Evolutionary conservation across 1,140 invertebrate species (phyloP), one percentile per base, ranked within the genome.

Genomic region (Eurosta solidaginis): DNA sequence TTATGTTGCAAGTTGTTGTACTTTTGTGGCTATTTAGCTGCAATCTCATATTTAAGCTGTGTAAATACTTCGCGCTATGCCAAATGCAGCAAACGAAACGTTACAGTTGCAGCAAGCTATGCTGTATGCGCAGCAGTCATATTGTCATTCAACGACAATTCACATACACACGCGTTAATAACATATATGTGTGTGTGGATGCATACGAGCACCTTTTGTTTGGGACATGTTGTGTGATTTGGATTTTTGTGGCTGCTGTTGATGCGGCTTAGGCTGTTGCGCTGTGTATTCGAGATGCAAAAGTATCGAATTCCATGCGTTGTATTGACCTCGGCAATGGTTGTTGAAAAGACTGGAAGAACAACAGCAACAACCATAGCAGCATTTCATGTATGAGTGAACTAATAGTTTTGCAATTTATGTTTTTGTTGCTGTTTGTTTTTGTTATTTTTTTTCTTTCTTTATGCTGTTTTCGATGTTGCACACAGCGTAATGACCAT

Each of bases 251-350:
- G 47, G 74, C 47, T 45, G 47, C 10, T 63, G 20, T 20, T 63
- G 45, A 10, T 47, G 45, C n/a, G 45, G 45, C 45, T 63, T 36
- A 20, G 25, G 54, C 33, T 17, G 14, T 68, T 68, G n/a, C n/a
- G n/a, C 17, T 75, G 22, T 47, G 47, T 45, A n/a, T n/a, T n/a
- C 47, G 14, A 75, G 47, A 76, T 76, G 75, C 75, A 76, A 76
- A 54, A 50, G 50, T 76, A 76, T 76, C 75, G 75, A 76, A 76
- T 76, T 76, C 75, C 75, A 76, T 27, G 50, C 44, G 75, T 76
- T 27, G 75, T 76, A 76, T 76, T 76, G 75, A 76, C 75, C 75
- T 76, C 75, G 33, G 44, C 75, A n/a, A 40, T 68, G 59, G n/a
- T 9, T 68, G 59, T 40, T 68, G 59, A 40, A 68, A 68, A 33